These are phyloP conservation scores for Pampusana beccarii DNA, from an alignment of 2,113 vertebrate genomes.

Conservation along the genomic window DNA sequence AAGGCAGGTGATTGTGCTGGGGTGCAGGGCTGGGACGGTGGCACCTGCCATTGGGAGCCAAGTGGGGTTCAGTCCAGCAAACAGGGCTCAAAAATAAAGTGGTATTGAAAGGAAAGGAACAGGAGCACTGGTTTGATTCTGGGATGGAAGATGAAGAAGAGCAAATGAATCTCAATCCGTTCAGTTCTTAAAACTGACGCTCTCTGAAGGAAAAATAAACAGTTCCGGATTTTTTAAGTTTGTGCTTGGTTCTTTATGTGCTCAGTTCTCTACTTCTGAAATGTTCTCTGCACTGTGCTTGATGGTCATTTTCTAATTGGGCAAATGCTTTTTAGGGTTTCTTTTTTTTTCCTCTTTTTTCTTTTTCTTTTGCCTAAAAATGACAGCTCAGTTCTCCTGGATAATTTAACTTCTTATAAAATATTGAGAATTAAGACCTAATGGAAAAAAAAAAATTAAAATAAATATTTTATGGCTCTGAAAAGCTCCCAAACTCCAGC, in stretches of 20 bases:
- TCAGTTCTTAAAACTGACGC: not conserved
- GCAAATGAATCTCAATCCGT: not conserved
- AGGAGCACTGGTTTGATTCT: not conserved
- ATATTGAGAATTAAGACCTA: conserved; percentile 56
- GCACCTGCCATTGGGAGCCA: accelerated
- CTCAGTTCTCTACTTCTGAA: not conserved
- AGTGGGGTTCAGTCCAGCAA: not conserved
- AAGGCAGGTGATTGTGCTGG: not conserved
- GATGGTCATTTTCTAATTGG: not conserved
- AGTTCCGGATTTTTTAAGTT: not conserved
- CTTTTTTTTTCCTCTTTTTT: not conserved
- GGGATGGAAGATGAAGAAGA: not conserved
- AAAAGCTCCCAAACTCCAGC: conserved; percentile 17
- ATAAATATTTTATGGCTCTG: conserved; percentile 59
- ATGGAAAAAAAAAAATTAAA: not conserved
- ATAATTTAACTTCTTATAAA: conserved; percentile 64
- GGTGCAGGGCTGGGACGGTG: too few relatives aligned
- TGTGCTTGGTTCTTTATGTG: not conserved
- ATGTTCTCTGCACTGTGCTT: not conserved
- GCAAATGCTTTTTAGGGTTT: not conserved
- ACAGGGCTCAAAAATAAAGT: accelerated
- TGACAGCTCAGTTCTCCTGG: conserved; percentile 16
- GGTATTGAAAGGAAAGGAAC: not conserved
- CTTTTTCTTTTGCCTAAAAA: not conserved
- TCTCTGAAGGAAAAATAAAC: not conserved